Conservation (phyloP, 2,113 vertebrate species). For the Rhabdomys dilectus region DNA sequence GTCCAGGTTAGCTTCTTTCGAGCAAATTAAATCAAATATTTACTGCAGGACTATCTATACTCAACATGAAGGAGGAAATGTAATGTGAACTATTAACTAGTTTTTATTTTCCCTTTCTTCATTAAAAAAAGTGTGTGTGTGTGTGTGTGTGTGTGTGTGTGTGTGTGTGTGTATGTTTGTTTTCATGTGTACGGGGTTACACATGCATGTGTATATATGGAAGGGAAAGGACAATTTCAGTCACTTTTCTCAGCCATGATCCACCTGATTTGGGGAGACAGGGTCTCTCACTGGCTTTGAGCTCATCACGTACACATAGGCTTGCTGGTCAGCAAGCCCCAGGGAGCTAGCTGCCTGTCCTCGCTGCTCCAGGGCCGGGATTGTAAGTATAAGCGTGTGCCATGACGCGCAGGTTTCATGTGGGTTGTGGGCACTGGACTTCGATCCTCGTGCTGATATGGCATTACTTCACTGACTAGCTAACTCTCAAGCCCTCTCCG, state of each 20-base stretch:
- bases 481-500: no score
- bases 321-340: not conserved
- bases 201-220: no score
- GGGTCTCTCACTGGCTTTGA: not conserved
- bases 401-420: not conserved
- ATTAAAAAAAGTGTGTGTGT: no score
- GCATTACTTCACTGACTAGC: no score
- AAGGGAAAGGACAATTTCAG: no score
- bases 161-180: no score
- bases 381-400: not conserved
- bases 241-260: not conserved
- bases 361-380: not conserved
- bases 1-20: not conserved
- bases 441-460: no score
- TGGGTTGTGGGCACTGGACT: not conserved
- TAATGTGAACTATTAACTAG: not conserved
- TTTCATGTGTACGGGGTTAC: not conserved
- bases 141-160: no score
- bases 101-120: not conserved
- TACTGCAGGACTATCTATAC: not conserved
- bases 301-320: not conserved
- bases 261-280: not conserved
- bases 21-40: not conserved
- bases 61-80: not conserved
- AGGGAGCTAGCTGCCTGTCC: not conserved